Evolutionary conservation across 2,888 invertebrate species (phyloP), one percentile per base, ranked within the genome.

Genomic region (Spilosoma lubricipeda): DNA sequence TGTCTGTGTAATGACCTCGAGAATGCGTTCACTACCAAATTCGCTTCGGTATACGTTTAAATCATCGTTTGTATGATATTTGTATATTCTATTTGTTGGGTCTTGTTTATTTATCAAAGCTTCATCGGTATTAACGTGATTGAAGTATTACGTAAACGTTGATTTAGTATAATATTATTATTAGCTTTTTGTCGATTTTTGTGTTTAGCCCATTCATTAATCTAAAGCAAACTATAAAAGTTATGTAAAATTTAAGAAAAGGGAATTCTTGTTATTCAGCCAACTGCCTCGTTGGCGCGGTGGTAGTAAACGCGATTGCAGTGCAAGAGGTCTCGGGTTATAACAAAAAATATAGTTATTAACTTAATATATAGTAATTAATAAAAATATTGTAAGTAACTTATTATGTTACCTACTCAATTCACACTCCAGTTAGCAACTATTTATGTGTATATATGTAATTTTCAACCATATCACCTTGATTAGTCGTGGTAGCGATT

Each of bases 101-200:
- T 30, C 30, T 15, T 63, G 63, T 63, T 30, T 63, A 27, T 18
- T 30, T 63, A 27, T 56, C 18, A 18, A 30, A 63, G 15, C 30
- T 63, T 63, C 15, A 30, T 15, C 1, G 27, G 2, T 63, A 63
- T 63, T 63, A 18, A 63, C 18, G 63, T 63, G 63, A 63, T 63
- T 63, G 63, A 63, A 63, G 30, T 59, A 63, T 30, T 63, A 30
- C 63, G 63, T 30, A 18, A 30, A 63, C 63, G 63, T 63, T 63
- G 30, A 30, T 63, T 30, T 63, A 27, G 18, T 30, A 63, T 63
- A 30, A 63, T 30, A 7, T 63, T 63, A 30, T 63, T 63, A 18
- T 63, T 63, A 5, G 63, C 18, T 63, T 30, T 27, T 18, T 7
- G 27, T 63, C 63, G 30, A 5, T 63, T 63, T 27, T n/a, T 56